phyloP scores from a whole-genome alignment of 2,797 vertebrate genomes.

The Mus minutoides region DNA sequence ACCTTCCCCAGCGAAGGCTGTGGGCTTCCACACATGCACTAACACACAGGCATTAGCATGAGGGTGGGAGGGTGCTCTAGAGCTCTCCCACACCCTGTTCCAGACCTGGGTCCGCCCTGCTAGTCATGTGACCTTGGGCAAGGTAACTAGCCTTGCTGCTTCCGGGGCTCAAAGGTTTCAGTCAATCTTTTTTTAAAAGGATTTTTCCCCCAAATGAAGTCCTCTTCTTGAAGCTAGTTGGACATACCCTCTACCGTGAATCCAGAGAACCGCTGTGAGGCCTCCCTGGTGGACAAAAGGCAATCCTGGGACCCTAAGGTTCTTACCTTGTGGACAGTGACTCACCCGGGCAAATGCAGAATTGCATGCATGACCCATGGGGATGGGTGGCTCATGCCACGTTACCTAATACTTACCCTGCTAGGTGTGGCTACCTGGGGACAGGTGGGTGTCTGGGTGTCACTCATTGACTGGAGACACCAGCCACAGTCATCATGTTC shows the following conservation, averaged over 20 bases:
- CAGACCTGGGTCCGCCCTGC: slow-evolving; percentile 1
- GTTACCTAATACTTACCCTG: neutral
- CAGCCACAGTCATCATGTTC: neutral
- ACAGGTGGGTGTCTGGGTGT: slow-evolving; percentile 16
- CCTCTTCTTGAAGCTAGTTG: neutral
- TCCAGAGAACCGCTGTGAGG: neutral
- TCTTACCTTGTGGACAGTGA: neutral
- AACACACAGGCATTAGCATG: too few relatives aligned
- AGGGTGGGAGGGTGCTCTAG: neutral
- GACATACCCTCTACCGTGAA: neutral
- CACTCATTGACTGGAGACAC: neutral
- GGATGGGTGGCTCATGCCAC: neutral
- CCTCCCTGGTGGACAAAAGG: neutral
- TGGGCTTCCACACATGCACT: neutral
- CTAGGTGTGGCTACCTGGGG: slow-evolving; percentile 17
- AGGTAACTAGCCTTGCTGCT: neutral
- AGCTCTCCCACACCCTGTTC: neutral
- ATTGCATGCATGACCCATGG: neutral
- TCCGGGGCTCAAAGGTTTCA: neutral
- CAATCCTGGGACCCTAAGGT: neutral
- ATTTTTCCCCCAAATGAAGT: neutral
- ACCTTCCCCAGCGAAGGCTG: neutral
- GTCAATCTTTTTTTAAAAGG: neutral
- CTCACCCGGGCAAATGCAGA: neutral
- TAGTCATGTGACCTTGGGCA: neutral